A percentile compares a stretch with the other conserved stretches of the same genome.
These are phyloP conservation scores for Megaleporinus macrocephalus DNA, from an alignment of 2,113 vertebrate genomes.

Conservation along the genomic window DNA sequence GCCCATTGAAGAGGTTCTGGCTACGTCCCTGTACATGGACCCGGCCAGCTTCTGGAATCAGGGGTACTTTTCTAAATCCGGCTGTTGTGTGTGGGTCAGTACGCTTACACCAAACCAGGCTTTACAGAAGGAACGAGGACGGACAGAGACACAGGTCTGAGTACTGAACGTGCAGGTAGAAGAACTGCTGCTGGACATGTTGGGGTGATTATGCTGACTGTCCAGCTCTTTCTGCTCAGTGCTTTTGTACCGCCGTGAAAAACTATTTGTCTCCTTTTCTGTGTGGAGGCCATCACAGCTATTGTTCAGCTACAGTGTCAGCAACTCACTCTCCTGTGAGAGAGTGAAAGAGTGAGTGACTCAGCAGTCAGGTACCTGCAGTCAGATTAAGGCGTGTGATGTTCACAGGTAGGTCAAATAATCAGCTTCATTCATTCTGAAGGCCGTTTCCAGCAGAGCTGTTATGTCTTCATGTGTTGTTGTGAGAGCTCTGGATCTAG, in stretches of 20 bases:
- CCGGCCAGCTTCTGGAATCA: not conserved
- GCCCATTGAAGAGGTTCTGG: no score
- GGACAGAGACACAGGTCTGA: no score
- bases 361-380: not conserved
- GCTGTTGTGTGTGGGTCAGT: conserved; percentile 3
- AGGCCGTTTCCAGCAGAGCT: not conserved
- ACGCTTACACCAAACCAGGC: no score
- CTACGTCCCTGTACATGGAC: not conserved
- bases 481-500: not conserved
- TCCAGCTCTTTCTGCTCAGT: not conserved
- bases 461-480: not conserved
- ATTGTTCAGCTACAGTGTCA: not conserved
- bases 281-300: not conserved
- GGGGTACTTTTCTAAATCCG: not conserved
- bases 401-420: not conserved
- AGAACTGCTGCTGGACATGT: no score
- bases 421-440: not conserved
- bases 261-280: not conserved
- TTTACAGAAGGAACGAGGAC: no score
- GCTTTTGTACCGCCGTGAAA: not conserved
- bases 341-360: not conserved
- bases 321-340: not conserved
- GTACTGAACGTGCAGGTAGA: no score
- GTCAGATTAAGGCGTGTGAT: not conserved
- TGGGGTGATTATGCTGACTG: not conserved